Evolutionary conservation across 2,113 vertebrate genomes (phyloP).

Genomic region (Aythya baeri): DNA sequence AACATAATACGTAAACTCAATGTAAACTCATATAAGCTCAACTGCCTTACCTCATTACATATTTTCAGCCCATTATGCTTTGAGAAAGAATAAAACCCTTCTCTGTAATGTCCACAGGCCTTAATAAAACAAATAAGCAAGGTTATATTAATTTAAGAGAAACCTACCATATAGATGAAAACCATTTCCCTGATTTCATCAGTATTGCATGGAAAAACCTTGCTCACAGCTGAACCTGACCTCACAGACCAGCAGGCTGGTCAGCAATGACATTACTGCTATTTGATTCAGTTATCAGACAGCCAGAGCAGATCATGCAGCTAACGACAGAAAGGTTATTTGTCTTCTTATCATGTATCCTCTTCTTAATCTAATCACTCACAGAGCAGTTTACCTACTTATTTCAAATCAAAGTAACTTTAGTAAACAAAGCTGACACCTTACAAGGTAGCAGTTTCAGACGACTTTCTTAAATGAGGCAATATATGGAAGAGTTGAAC

Average conservation of each 20-base stretch:
- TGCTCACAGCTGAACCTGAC: not conserved
- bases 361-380: not conserved
- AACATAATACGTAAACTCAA: not conserved
- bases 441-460: not conserved
- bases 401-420: slow-evolving; percentile 11
- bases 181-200: not conserved
- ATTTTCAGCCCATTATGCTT: not conserved
- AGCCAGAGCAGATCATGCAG: not conserved
- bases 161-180: not conserved
- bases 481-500: not conserved
- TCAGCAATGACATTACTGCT: not conserved
- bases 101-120: not conserved
- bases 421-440: not conserved
- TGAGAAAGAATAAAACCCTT: not conserved
- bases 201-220: not conserved
- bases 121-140: not conserved
- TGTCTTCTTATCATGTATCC: not conserved
- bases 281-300: not conserved
- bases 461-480: not conserved
- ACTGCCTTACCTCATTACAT: not conserved
- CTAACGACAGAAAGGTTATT: not conserved
- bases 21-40: not conserved
- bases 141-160: not conserved
- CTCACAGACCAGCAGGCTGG: not conserved
- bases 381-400: not conserved